These are phyloP conservation scores for Drosophila guanche DNA, from an alignment of 1,140 invertebrate species.

Conservation along the genomic window DNA sequence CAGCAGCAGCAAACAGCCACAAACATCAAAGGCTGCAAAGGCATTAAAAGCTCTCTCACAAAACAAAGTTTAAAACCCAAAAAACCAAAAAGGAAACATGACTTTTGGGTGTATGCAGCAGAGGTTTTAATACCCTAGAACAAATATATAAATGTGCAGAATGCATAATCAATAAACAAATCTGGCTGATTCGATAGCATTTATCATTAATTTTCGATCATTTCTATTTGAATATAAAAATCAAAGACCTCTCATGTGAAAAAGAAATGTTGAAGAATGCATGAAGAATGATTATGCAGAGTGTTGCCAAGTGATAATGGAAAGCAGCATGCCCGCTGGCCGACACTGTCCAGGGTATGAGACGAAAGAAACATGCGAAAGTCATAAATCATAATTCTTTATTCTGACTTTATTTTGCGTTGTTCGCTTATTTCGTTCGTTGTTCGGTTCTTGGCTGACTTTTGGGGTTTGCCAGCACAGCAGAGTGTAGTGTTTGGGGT, in stretches of 20 bases:
- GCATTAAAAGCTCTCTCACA: conserved; percentile 57
- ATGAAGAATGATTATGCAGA: too few relatives aligned
- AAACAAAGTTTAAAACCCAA: conserved; percentile 34
- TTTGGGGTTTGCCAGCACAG: conserved; percentile 39
- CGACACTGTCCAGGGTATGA: background rate
- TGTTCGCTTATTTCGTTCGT: conserved; percentile 25
- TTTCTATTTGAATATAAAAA: too few relatives aligned
- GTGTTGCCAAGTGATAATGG: too few relatives aligned
- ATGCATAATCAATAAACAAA: too few relatives aligned
- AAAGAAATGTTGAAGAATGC: too few relatives aligned
- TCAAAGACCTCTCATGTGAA: too few relatives aligned
- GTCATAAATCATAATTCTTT: conserved; percentile 80
- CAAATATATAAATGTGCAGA: too few relatives aligned
- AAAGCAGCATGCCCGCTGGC: too few relatives aligned
- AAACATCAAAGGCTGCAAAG: conserved; percentile 49
- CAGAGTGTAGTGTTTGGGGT: conserved; percentile 28
- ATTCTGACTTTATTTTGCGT: conserved; percentile 48
- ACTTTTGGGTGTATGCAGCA: too few relatives aligned
- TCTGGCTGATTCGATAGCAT: too few relatives aligned
- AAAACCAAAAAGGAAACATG: conserved; percentile 13
- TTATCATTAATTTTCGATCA: too few relatives aligned
- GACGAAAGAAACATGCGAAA: conserved; percentile 66
- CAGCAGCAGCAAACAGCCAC: conserved; percentile 18
- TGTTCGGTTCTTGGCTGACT: conserved; percentile 46
- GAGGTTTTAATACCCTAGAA: too few relatives aligned